Percentiles rank a stretch among this genome's conserved stretches.
These are phyloP conservation scores for Cartodere bifasciata DNA, from an alignment of 2,888 invertebrate species.

Conservation along the genomic window DNA sequence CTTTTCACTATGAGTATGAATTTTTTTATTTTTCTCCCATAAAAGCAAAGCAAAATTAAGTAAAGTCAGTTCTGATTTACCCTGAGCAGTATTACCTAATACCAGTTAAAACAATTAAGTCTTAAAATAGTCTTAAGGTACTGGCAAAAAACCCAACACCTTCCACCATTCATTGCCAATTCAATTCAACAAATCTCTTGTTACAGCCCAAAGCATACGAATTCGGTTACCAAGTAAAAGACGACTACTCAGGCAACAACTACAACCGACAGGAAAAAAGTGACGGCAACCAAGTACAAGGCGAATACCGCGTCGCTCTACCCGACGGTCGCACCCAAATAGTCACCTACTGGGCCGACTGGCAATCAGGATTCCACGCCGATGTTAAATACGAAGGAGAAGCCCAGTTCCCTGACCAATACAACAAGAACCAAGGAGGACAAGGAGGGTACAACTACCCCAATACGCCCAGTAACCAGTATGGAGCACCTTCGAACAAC, in stretches of 20 bases:
- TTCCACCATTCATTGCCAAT: too few relatives aligned
- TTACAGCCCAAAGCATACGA: constrained; percentile 62
- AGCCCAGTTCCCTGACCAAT: constrained; percentile 49
- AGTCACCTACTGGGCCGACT: constrained; percentile 67
- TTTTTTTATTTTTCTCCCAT: too few relatives aligned
- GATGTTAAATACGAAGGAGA: constrained; percentile 59
- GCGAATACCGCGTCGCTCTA: constrained; percentile 47
- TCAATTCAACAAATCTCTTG: too few relatives aligned
- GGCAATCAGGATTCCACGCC: constrained; percentile 68
- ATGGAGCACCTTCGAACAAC: too few relatives aligned
- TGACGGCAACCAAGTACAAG: constrained; percentile 56
- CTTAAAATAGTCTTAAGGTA: too few relatives aligned
- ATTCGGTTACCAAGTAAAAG: constrained; percentile 69
- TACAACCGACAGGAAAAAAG: constrained; percentile 57
- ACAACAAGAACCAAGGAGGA: constrained; percentile 22
- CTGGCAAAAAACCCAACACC: too few relatives aligned
- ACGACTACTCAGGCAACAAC: constrained; percentile 60
- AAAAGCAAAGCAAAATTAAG: too few relatives aligned
- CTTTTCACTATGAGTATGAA: too few relatives aligned
- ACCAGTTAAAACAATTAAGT: too few relatives aligned
- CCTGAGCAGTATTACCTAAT: too few relatives aligned
- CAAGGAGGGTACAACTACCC: constrained; percentile 15
- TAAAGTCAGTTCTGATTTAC: too few relatives aligned
- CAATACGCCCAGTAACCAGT: constrained; percentile 13
- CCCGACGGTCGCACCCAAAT: constrained; percentile 51